Evolutionary conservation across 2,797 vertebrate species (phyloP).

Genomic region (Phoxinus dragarum): DNA sequence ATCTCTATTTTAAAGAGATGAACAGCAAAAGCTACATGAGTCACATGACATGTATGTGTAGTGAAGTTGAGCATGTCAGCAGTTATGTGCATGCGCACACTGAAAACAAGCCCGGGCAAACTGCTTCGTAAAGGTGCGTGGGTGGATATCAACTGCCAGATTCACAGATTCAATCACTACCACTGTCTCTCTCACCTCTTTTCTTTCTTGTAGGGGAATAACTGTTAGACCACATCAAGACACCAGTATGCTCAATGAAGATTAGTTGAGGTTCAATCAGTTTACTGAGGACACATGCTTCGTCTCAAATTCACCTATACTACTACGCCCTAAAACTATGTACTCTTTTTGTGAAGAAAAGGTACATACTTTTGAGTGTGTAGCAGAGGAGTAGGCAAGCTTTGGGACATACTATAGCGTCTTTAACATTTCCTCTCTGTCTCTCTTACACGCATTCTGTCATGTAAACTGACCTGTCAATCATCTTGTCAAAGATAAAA

Average conservation of each 20-base stretch:
- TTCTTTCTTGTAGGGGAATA: background rate
- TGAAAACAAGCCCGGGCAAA: slow-evolving; percentile 45
- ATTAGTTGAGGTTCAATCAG: background rate
- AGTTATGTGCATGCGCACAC: slow-evolving; percentile 23
- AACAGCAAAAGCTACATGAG: background rate
- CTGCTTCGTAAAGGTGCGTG: slow-evolving; percentile 54
- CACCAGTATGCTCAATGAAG: background rate
- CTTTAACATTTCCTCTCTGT: too few relatives aligned
- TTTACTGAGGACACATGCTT: background rate
- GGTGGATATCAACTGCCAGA: slow-evolving; percentile 50
- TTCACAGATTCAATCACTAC: slow-evolving; percentile 37
- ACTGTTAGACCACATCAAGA: background rate
- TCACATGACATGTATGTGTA: slow-evolving; percentile 19
- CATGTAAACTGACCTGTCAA: too few relatives aligned
- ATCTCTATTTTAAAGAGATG: background rate
- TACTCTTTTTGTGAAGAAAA: too few relatives aligned
- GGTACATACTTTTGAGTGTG: background rate
- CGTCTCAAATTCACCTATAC: too few relatives aligned
- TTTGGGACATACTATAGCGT: too few relatives aligned
- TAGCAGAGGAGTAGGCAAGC: too few relatives aligned
- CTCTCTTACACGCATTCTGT: too few relatives aligned
- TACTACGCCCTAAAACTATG: too few relatives aligned
- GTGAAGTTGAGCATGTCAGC: slow-evolving; percentile 2
- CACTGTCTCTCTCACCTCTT: slow-evolving; percentile 43
- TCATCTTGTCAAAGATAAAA: too few relatives aligned